Evolutionary conservation across 2,888 invertebrate species (phyloP).

Genomic region (Scaeva pyrastri): DNA sequence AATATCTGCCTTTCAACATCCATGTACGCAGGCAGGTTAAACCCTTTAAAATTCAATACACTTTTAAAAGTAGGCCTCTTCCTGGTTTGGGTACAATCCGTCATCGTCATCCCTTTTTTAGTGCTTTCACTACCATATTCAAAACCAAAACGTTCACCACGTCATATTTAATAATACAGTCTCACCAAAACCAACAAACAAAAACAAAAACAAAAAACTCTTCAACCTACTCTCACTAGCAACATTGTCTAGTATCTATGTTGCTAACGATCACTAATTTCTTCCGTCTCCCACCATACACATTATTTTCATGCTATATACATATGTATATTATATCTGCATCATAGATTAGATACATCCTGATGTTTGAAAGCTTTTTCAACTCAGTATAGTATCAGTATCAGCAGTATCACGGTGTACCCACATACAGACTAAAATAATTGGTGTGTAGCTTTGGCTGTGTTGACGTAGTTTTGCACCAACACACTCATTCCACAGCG

Average conservation of each 20-base stretch:
- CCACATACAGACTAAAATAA: neutral
- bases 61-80: slow-evolving; percentile 67
- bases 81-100: slow-evolving; percentile 55
- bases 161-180: slow-evolving; percentile 10
- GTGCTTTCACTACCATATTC: slow-evolving; percentile 23
- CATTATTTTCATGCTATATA: neutral
- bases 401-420: too few species aligned
- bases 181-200: neutral
- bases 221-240: slow-evolving; percentile 40
- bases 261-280: slow-evolving; percentile 66
- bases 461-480: slow-evolving; percentile 48
- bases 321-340: slow-evolving; percentile 4
- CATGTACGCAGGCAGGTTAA: slow-evolving; percentile 35
- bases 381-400: neutral
- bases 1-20: neutral
- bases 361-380: slow-evolving; percentile 51
- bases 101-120: slow-evolving; percentile 46
- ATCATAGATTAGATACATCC: slow-evolving; percentile 42
- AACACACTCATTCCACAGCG: slow-evolving; percentile 56
- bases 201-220: slow-evolving; percentile 2
- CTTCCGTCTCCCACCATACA: slow-evolving; percentile 61
- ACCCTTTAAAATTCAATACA: slow-evolving; percentile 40
- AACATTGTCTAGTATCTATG: slow-evolving; percentile 51
- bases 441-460: neutral
- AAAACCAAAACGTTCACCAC: neutral